These are phyloP conservation scores for Sturnus vulgaris DNA, from an alignment of 2,113 vertebrate genomes.

Conservation along the genomic window DNA sequence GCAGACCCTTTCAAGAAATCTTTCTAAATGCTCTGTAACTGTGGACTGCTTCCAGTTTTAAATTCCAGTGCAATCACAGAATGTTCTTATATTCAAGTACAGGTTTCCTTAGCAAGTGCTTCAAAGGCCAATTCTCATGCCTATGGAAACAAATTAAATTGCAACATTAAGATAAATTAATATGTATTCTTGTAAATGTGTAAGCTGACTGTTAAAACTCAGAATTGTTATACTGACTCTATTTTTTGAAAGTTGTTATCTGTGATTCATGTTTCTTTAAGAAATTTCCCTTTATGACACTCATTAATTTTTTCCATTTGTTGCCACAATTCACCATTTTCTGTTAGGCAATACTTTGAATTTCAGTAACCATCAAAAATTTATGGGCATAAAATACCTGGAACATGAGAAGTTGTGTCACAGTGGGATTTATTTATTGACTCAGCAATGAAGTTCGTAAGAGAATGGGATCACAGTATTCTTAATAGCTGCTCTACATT, in stretches of 20 bases:
- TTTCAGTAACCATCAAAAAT: not conserved
- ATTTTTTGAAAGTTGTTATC: not conserved
- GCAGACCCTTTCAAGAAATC: not conserved
- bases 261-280: not conserved
- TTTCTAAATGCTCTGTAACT: not conserved
- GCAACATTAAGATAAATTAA: not conserved
- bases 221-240: not conserved
- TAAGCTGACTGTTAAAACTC: not conserved
- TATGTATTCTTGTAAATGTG: not conserved
- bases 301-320: not conserved
- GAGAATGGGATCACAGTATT: not conserved
- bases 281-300: not conserved
- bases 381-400: not conserved
- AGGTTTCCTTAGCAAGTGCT: not conserved
- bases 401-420: not conserved
- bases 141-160: not conserved
- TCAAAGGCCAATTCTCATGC: not conserved
- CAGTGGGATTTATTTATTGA: not conserved
- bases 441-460: not conserved
- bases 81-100: not conserved
- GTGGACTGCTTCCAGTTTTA: not conserved
- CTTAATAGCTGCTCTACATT: not conserved
- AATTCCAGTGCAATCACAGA: not conserved
- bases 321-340: not conserved
- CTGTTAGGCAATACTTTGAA: not conserved